Base-by-base conservation (phyloP, 2,888 invertebrate genomes). In the Tenthredo scrophulariae region DNA sequence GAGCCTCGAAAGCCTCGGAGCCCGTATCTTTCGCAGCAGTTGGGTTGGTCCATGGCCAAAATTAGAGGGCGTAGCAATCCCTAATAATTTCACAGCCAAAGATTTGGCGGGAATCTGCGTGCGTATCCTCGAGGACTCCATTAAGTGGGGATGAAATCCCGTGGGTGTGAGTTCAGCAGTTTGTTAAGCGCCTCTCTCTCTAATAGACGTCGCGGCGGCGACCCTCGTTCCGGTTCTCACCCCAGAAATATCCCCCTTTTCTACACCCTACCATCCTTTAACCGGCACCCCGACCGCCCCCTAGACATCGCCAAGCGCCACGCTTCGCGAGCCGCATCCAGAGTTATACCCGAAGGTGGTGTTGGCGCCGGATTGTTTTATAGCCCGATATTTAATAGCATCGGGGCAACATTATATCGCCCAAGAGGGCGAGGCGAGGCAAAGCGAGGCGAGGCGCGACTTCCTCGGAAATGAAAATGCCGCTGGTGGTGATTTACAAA, bases 141-240 rank as follows among this genome's bases (percentile, higher is more conserved):
- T 92, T 91, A 90, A 90, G 90, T 91, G 90, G 90, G 91, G 92
- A 91, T 91, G 90, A 92, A 92, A 92, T 91, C 91, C 91, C 90
- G 86, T 85, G 90, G 90, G 89, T 89, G 91, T 91, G 91, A 90
- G 90, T 91, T 91, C 91, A 92, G 91, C 92, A 92, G 90, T 92
- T 92, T 92, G 91, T 92, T 92, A 91, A 92, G 91, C 90, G 89
- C 87, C 72, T 80, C 79, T 88, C 84, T 80, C 62, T 80, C 80
- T 80, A 80, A 80, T 80, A 80, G 80, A 80, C 80, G 80, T 80
- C 80, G 80, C 80, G 37, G 80, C 80, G 80, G 80, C 80, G 80
- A 62, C 80, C 80, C 80, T 80, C 80, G 80, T 80, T 80, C 80
- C 80, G 80, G 22, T 58, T 62, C 80, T 62, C 62, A 80, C 62